Evolutionary conservation across 1,140 invertebrate genomes (phyloP).

Genomic region (Nephila pilipes): DNA sequence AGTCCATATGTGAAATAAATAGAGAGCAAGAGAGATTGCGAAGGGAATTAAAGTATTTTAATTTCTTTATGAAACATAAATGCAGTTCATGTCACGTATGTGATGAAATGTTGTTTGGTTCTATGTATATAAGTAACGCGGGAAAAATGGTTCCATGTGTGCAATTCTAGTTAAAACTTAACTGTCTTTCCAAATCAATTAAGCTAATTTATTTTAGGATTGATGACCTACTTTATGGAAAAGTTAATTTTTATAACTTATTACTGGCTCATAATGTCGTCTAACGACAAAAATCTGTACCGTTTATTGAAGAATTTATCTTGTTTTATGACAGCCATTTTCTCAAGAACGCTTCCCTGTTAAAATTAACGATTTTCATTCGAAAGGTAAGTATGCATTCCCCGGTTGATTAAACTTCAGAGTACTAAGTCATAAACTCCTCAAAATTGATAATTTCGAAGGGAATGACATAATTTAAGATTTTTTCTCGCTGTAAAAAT

Average conservation of each 20-base stretch:
- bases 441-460: background rate
- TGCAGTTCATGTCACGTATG: no score
- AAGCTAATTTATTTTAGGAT: background rate
- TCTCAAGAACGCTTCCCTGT: background rate
- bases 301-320: no score
- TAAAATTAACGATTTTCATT: background rate
- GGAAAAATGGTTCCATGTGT: background rate
- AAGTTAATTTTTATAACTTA: background rate
- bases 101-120: no score
- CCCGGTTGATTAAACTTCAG: background rate
- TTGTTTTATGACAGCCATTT: background rate
- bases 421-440: background rate
- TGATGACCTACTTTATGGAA: background rate
- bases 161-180: background rate
- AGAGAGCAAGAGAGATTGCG: no score
- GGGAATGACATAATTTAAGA: no score
- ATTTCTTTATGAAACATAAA: no score
- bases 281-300: background rate
- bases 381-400: background rate
- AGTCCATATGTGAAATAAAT: no score
- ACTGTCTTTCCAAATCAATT: background rate
- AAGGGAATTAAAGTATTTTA: no score
- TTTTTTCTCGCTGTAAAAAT: no score
- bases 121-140: background rate
- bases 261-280: background rate